Conservation (phyloP, 2,113 vertebrate genomes). For the Trochalopteron elliotii region DNA sequence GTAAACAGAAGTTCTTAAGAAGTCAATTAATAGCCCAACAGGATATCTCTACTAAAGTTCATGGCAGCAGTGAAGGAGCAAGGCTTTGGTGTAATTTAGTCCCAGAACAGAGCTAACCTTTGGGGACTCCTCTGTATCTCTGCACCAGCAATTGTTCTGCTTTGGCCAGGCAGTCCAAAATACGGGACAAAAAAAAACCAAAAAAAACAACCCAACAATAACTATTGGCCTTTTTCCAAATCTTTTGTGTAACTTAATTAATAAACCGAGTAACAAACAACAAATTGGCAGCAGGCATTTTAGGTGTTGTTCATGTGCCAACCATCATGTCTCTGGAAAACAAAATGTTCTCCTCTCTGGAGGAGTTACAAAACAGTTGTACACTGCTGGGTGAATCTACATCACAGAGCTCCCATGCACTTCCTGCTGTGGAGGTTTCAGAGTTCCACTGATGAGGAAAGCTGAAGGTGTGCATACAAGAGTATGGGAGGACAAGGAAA, state of each 20-base stretch:
- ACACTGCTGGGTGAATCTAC: background rate
- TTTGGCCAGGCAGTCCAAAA: slow-evolving; percentile 26
- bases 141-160: slow-evolving; percentile 61
- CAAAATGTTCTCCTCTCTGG: slow-evolving; percentile 44
- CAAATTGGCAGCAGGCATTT: slow-evolving; percentile 65
- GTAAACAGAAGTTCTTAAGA: background rate
- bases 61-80: background rate
- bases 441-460: background rate
- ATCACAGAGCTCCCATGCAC: rapidly evolving
- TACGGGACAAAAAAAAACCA: slow-evolving; percentile 3
- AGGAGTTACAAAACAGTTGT: slow-evolving; percentile 43
- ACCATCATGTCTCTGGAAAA: slow-evolving; percentile 22
- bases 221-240: slow-evolving; percentile 41
- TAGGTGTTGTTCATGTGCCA: slow-evolving; percentile 64
- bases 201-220: background rate
- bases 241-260: slow-evolving; percentile 70
- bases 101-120: background rate
- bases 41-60: slow-evolving; percentile 17
- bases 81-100: background rate
- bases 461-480: background rate
- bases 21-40: background rate
- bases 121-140: slow-evolving; percentile 12
- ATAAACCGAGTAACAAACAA: slow-evolving; percentile 66
- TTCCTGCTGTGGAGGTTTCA: background rate
- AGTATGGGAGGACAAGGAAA: background rate